Evolutionary conservation across 2,888 invertebrate species (phyloP), one percentile per base, ranked within the genome.

Genomic region (Bursaphelenchus okinawaensis): DNA sequence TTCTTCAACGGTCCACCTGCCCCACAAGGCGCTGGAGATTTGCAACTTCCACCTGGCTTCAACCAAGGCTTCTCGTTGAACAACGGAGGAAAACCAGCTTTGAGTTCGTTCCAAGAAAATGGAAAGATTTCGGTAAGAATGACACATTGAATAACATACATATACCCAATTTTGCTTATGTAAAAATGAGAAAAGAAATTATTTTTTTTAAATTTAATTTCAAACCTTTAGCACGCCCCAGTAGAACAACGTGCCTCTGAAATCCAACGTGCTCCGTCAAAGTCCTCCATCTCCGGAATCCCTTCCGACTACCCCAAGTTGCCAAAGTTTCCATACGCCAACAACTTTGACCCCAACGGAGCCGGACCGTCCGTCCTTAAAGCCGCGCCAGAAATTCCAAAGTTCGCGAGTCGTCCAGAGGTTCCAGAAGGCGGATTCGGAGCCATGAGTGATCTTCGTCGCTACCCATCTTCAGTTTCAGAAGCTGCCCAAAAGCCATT

Each of bases 211-310:
- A 52, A 12, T 0, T 57, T 24, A n/a, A 65, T 64, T 29, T 19
- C 9, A 6, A 22, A 23, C 16, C 7, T 67, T 23, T 9, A 69
- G 68, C 68, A 26, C 31, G 55, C 69, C 51, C 52, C 68, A 23
- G 26, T 26, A 26, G 16, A 22, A 65, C 69, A 69, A 23, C 8
- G 16, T 2, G 66, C 23, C 24, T 8, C 4, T 1, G 62, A 20
- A 22, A 6, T 52, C 20, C 55, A 54, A n/a, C 20, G 20, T 16
- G 26, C 61, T 7, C 29, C 68, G 16, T 55, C 62, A 28, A 65
- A 74, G 58, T 80, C 80, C 22, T 83, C 82, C 0, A 83, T 83
- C 63, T 70, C 70, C 27, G 82, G 82, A 22, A 82, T 82, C 60
- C 82, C 82, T 54, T 79, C 77, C 55, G 70, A 80, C 23, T 79